Percentiles rank a stretch among this genome's conserved stretches.
Evolutionary conservation across 2,113 vertebrate genomes (phyloP).

Genomic region (Amblyopsis rosae): DNA sequence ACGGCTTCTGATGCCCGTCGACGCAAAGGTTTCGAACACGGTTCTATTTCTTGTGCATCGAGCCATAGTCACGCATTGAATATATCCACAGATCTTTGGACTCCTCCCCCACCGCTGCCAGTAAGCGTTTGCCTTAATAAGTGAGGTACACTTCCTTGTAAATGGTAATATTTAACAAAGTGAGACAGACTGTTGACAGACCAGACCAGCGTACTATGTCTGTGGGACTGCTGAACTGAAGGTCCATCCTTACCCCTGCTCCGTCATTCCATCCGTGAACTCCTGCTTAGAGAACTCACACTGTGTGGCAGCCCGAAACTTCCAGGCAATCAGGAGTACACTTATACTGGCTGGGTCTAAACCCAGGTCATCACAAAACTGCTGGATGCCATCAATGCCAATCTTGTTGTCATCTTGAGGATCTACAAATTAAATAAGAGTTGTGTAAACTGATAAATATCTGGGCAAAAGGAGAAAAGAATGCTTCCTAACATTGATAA

Average conservation of each 20-base stretch:
- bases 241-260: slow-evolving; percentile 84
- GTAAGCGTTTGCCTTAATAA: too few relatives aligned
- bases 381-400: slow-evolving; percentile 91
- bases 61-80: too few relatives aligned
- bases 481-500: too few relatives aligned
- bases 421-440: slow-evolving; percentile 70
- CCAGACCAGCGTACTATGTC: not conserved
- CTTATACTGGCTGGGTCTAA: slow-evolving; percentile 91
- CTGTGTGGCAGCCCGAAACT: slow-evolving; percentile 92
- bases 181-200: too few relatives aligned
- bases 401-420: slow-evolving; percentile 97
- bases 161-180: too few relatives aligned
- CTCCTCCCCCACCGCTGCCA: too few relatives aligned
- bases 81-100: too few relatives aligned
- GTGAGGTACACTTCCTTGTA: too few relatives aligned
- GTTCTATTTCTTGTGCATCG: too few relatives aligned
- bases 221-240: not conserved
- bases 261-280: slow-evolving; percentile 92
- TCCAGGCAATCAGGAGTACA: slow-evolving; percentile 92
- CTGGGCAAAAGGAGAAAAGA: not conserved
- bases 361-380: slow-evolving; percentile 90
- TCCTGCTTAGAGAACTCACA: slow-evolving; percentile 95
- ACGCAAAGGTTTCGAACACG: too few relatives aligned
- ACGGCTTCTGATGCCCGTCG: too few relatives aligned
- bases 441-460: not conserved